Percentiles rank a stretch among this genome's conserved stretches.
phyloP scores from a whole-genome alignment of 2,888 invertebrate species.

The Thereva unica region DNA sequence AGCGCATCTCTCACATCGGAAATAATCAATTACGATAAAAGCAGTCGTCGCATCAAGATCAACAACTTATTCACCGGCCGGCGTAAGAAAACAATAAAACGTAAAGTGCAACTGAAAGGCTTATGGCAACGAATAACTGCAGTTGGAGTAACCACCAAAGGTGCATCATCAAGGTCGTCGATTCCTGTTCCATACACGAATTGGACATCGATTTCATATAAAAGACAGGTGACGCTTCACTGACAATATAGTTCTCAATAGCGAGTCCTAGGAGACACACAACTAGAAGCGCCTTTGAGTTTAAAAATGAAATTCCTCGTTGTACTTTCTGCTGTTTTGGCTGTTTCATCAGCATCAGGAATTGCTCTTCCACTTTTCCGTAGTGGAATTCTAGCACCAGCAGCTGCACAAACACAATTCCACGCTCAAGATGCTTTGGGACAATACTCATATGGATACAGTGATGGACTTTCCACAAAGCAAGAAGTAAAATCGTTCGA shows the following conservation, averaged over 20 bases:
- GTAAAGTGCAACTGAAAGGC: too few relatives aligned
- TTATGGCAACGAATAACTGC: not conserved
- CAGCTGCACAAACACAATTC: constrained; percentile 52
- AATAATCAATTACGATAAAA: too few relatives aligned
- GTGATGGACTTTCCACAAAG: constrained; percentile 61
- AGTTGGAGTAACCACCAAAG: not conserved
- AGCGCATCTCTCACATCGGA: too few relatives aligned
- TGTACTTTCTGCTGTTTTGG: constrained; percentile 47
- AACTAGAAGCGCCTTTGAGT: constrained; percentile 48
- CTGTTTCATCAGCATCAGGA: constrained; percentile 44
- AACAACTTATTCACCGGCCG: too few relatives aligned
- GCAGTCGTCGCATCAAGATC: too few relatives aligned
- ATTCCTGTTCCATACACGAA: not conserved
- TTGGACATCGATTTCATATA: constrained; percentile 7
- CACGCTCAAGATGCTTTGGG: constrained; percentile 63
- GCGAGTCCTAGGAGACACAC: constrained; percentile 50
- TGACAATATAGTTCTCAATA: constrained; percentile 43
- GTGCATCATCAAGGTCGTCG: constrained; percentile 9
- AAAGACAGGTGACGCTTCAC: not conserved
- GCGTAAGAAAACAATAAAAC: too few relatives aligned
- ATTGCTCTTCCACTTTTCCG: not conserved
- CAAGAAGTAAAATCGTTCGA: constrained; percentile 60
- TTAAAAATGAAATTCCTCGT: constrained; percentile 51
- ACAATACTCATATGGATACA: constrained; percentile 63
- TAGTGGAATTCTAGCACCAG: not conserved